These are phyloP conservation scores for Maconellicoccus hirsutus DNA, from an alignment of 1,140 invertebrate genomes.

Conservation along the genomic window DNA sequence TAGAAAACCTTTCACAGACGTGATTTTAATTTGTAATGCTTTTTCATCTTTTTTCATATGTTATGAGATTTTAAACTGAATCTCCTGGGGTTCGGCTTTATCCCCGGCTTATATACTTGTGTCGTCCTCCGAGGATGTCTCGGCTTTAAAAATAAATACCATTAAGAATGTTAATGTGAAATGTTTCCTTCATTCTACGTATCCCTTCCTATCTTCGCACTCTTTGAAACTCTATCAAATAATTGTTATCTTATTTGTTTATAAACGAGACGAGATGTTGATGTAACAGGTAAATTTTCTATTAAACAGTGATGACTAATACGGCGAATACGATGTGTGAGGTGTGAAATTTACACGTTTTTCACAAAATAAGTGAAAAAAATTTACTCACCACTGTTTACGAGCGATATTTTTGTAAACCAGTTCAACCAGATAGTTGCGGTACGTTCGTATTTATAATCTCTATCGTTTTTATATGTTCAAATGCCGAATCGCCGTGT, in stretches of 20 bases:
- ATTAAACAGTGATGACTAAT: slow-evolving; percentile 5
- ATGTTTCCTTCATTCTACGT: not conserved
- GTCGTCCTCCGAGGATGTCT: not conserved
- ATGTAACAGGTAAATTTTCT: not conserved
- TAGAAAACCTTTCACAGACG: slow-evolving; percentile 7
- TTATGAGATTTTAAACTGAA: slow-evolving; percentile 5
- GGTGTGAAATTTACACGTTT: no score
- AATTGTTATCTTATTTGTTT: not conserved
- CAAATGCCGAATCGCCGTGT: not conserved
- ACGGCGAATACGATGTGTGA: not conserved
- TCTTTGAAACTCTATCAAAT: not conserved
- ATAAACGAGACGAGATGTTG: not conserved
- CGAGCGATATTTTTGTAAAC: not conserved
- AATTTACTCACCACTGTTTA: not conserved
- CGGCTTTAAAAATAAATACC: not conserved
- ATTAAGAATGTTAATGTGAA: slow-evolving; percentile 9
- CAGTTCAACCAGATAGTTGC: not conserved
- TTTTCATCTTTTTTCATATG: not conserved
- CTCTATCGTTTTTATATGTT: not conserved
- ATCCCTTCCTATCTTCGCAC: not conserved
- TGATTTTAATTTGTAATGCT: slow-evolving; percentile 5
- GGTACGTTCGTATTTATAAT: not conserved
- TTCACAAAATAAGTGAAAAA: not conserved
- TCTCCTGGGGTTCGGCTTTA: not conserved
- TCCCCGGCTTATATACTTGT: not conserved